Evolutionary conservation across 2,797 vertebrate genomes (phyloP), one percentile per base, ranked within the genome.

Genomic region (Sebastes iracundus): DNA sequence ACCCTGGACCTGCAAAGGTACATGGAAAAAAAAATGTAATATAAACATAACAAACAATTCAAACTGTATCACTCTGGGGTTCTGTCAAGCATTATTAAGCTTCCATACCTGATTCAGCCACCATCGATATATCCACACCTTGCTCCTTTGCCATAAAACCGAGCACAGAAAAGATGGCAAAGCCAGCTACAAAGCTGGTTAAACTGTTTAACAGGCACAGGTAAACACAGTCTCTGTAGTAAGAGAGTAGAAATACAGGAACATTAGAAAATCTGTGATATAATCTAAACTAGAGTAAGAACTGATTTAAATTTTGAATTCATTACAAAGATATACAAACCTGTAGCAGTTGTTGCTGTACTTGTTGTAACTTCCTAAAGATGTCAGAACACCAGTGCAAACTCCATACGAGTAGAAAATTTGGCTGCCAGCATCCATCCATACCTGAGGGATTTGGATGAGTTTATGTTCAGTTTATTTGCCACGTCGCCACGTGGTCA

Each of bases 121-220:
- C 98, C 84, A 97, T 88, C 3, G 98, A 96, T 88, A 99, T 97
- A 79, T 96, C 96, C 33, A 98, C 83, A 0, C 95, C 96, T 80
- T 99, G 98, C 84, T 99, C 97, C 70, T 82, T 95, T 46, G 98
- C 97, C 98, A 99, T 99, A 92, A 98, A 99, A 60, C 98, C 98
- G 72, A 99, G 93, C 53, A 99, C 97, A 13, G 98, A 98, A 90
- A 99, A 99, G 84, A 99, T 97, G 76, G 97, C 98, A 75, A 99
- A 98, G n/a, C 98, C 98, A 10, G 98, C 98, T 33, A 97, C 32
- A 22, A 99, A 97, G 88, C 98, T 99, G 82, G 98, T 99, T 81
- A 95, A 88, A 58, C 97, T 98, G 93, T 99, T 99, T 79, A 99
- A 88, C 86, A 97, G 94, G 94, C 97, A 98, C 67, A 99, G 96